Evolutionary conservation across 2,888 invertebrate genomes (phyloP), one percentile per base, ranked within the genome.

Genomic region (Argynnis bischoffii): DNA sequence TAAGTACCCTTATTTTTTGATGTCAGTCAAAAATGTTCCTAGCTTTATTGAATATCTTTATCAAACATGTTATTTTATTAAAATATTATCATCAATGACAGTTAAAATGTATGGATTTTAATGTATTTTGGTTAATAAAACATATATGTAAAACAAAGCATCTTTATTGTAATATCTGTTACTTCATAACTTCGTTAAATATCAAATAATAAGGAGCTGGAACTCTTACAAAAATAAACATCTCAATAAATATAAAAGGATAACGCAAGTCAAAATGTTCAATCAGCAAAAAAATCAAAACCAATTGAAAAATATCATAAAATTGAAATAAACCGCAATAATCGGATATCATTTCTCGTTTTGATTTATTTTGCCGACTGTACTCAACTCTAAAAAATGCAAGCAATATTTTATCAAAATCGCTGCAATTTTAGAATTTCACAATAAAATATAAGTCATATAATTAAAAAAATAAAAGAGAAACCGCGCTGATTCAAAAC

Each of bases 141-240:
- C 76, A 65, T 55, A 18, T 54, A 66, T 57, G 66, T 76, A 77
- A 83, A 89, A 88, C 88, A 89, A 89, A 89, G 89, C 89, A 87
- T 87, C 81, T 86, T 87, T 87, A 86, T 86, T 88, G 81, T 86
- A 81, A 83, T 83, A 77, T 80, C 78, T 83, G 84, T 84, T 77
- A 77, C 76, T 82, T 82, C 79, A 83, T 86, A 84, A 88, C 86
- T 79, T 83, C 82, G 78, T 83, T 81, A 81, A 81, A 84, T 84
- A 87, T 81, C 80, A 81, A 82, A 82, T 80, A 79, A 86, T 85
- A 83, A 79, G 83, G 81, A 81, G 81, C 78, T 76, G 79, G 86
- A 82, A 83, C 82, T 79, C 82, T 80, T 88, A 89, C 76, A 90
- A 90, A 90, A 90, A 91, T 92, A 91, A 92, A 90, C 88, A 88